Conservation (phyloP, 2,888 invertebrate genomes). For the Dasysyrphus tricinctus region DNA sequence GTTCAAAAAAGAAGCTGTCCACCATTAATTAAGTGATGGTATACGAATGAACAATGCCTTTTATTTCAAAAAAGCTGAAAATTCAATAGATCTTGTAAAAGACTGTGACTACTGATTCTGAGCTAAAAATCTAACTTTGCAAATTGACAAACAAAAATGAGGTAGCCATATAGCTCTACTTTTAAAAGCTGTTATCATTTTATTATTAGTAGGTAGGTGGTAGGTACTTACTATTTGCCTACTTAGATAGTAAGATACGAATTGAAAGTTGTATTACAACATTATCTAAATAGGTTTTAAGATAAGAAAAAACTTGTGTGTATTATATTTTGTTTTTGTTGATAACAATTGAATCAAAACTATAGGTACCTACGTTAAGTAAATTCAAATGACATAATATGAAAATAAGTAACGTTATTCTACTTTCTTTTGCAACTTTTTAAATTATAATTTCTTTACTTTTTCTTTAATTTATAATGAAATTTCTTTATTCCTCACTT, state of each 20-base stretch:
- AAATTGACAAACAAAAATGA: too few species aligned
- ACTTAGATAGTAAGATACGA: background rate
- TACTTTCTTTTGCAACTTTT: constrained; percentile 29
- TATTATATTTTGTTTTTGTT: background rate
- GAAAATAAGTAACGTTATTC: background rate
- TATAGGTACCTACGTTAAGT: background rate
- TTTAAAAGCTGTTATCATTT: background rate
- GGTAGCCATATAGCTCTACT: background rate
- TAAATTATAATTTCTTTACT: constrained; percentile 30
- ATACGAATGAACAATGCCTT: too few species aligned
- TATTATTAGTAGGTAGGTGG: background rate
- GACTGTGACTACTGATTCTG: too few species aligned
- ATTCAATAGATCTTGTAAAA: too few species aligned
- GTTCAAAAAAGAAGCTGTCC: too few species aligned
- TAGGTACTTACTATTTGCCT: background rate
- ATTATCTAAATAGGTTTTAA: constrained; percentile 6
- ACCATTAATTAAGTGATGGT: too few species aligned
- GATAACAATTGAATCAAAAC: background rate
- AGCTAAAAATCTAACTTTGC: too few species aligned
- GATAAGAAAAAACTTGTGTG: constrained; percentile 8
- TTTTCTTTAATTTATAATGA: background rate
- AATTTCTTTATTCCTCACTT: background rate
- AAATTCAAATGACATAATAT: background rate
- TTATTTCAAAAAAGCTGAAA: too few species aligned
- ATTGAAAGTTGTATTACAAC: background rate